Base-by-base conservation (phyloP, 2,797 vertebrate species). In the Pygocentrus nattereri region DNA sequence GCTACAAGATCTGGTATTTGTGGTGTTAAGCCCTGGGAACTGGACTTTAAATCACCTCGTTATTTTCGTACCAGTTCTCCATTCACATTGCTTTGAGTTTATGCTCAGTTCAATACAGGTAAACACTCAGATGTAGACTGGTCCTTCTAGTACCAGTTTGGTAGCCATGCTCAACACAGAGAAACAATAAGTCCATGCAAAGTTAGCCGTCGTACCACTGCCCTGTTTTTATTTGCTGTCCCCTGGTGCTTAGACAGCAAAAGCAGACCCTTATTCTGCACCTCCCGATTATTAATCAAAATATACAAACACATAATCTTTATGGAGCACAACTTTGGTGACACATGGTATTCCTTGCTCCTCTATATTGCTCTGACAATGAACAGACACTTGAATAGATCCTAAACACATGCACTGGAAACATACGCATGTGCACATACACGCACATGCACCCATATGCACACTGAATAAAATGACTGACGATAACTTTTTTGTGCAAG, bases 331-430 rank as follows among this genome's bases (percentile, higher is more conserved):
- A 89, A 88, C 92, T 93, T 93, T 93, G 92, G 91, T 91, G 90
- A 90, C 79, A 87, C 85, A 87, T 83, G 89, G 86, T 78, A 83
- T 85, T 89, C 89, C 90, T 83, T 85, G 90, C 79, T 90, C 38
- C 80, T 91, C 87, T 86, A 92, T 93, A 93, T 92, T 92, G 91
- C 92, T 93, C 90, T 90, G 89, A 90, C 84, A 74, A 61, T n/a
- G 56, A 80, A 83, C 78, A 61, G 52, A 82, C 61, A 30, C 3
- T 49, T 69, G 13, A 34, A 74, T 27, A 74, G 23, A 47, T 56
- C 73, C 61, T 56, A 61, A 82, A 64, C 54, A 78, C 81, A 78
- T 83, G 81, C 81, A 61, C 49, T 5, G 50, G 52, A 87, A 87
- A 90, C 83, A 74, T 77, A 86, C 88, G 86, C 72, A 69, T 84